Base-by-base conservation (phyloP, 1,140 invertebrate species). In the Cotesia typhae region DNA sequence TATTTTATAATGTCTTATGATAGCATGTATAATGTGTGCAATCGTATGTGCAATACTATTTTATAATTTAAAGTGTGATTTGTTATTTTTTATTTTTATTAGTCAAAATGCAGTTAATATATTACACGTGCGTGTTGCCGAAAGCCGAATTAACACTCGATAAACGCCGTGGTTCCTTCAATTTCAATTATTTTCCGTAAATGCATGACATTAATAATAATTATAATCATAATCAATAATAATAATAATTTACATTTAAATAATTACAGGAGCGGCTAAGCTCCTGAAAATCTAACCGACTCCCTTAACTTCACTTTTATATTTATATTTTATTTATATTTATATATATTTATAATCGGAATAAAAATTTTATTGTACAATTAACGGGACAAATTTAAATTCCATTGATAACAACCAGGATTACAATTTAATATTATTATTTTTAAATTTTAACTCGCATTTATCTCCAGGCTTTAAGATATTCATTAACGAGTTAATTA, bases 11-110 rank as follows among this genome's bases (percentile, higher is more conserved):
- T 60, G 47, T 35, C 5, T 41, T 38, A 47, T 64, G 38, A 61
- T 72, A 67, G 65, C 71, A 72, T 72, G 71, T 72, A 72, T 72
- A 67, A 72, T 72, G 71, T 67, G 71, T 72, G 71, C 71, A 72
- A 72, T 72, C 61, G 63, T 61, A 67, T 67, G 71, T 72, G 71
- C 71, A 72, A 28, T 20, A 60, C 60, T 70, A 55, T 72, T 63
- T 59, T 72, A 57, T 10, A 47, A 47, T 47, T 47, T 47, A 47
- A 47, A 47, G 53, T 72, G 71, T 72, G 71, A 72, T 72, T 52
- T 36, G 67, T 68, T 67, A 72, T 72, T 65, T 65, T 38, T 10
- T 72, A 67, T 61, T 28, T 28, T 28, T 28, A 28, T 28, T 28
- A 28, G 28, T 28, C 28, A 28, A 28, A 28, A 28, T 28, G 28